Evolutionary conservation across 2,113 vertebrate genomes (phyloP).

Genomic region (Hypanus sabinus): DNA sequence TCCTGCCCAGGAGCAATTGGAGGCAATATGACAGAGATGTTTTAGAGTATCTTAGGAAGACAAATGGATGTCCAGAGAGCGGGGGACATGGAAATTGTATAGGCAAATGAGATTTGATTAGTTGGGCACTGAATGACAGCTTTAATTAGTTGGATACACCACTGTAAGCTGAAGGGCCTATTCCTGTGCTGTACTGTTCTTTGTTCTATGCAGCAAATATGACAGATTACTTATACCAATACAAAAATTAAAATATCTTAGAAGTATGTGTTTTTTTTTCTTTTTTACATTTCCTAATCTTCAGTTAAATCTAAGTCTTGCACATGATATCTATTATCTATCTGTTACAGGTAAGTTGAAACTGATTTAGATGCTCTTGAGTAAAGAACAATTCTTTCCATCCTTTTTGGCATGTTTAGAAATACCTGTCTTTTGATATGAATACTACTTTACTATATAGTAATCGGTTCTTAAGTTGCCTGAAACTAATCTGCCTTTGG

Average conservation of each 20-base stretch:
- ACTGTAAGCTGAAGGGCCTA: no score
- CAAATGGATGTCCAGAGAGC: no score
- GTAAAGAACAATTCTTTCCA: background rate
- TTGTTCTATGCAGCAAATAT: background rate
- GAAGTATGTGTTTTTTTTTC: background rate
- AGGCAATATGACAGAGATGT: no score
- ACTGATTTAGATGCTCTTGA: background rate
- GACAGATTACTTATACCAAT: background rate
- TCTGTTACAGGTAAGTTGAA: background rate
- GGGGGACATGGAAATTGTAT: no score
- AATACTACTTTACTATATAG: background rate
- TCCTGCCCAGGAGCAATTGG: no score
- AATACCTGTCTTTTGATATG: background rate
- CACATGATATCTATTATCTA: background rate
- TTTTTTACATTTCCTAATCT: background rate
- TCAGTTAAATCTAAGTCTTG: background rate
- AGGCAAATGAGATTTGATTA: no score
- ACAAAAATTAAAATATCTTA: no score
- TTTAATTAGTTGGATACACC: no score
- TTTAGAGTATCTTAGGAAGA: no score
- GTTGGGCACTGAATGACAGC: no score
- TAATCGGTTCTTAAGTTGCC: background rate
- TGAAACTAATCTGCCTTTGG: background rate
- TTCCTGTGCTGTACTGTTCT: no score
- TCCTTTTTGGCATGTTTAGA: background rate